Evolutionary conservation across 1,140 invertebrate genomes (phyloP).

Genomic region (Scaptomyza montana): DNA sequence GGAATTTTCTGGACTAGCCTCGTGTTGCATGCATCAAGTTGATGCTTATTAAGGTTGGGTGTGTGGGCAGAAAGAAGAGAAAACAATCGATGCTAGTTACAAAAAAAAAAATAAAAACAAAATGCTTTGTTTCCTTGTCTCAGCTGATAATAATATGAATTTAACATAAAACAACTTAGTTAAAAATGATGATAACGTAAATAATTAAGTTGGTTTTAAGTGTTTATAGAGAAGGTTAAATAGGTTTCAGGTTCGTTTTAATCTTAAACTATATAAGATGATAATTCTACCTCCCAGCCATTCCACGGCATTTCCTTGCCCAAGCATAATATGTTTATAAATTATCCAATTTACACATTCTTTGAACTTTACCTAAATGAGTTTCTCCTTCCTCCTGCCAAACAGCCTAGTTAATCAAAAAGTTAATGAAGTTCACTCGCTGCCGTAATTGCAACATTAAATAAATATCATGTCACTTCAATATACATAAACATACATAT

Average conservation of each 20-base stretch:
- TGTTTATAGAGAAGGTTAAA: no score
- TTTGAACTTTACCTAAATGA: neutral
- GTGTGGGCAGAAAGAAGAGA: neutral
- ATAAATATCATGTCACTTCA: conserved; percentile 46
- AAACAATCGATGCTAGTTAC: conserved; percentile 22
- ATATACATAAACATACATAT: conserved; percentile 29
- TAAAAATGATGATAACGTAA: no score
- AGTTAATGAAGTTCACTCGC: conserved; percentile 30
- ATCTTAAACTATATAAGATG: no score
- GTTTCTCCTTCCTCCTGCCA: neutral
- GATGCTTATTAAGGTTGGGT: conserved; percentile 10
- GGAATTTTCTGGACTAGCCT: conserved; percentile 48
- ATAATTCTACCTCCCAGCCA: no score
- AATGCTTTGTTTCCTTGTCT: neutral
- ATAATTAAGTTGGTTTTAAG: no score
- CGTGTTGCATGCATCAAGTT: conserved; percentile 34
- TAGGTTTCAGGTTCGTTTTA: no score
- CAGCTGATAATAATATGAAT: neutral
- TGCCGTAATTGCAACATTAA: conserved; percentile 38
- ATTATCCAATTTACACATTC: neutral
- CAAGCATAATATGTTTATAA: neutral
- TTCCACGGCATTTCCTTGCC: neutral
- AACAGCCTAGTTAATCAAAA: conserved; percentile 10
- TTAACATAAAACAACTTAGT: neutral
- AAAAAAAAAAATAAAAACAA: neutral